A percentile compares a stretch with the other conserved stretches of the same genome.
phyloP scores from a whole-genome alignment of 2,113 vertebrate species.

The Eurystomus gularis region DNA sequence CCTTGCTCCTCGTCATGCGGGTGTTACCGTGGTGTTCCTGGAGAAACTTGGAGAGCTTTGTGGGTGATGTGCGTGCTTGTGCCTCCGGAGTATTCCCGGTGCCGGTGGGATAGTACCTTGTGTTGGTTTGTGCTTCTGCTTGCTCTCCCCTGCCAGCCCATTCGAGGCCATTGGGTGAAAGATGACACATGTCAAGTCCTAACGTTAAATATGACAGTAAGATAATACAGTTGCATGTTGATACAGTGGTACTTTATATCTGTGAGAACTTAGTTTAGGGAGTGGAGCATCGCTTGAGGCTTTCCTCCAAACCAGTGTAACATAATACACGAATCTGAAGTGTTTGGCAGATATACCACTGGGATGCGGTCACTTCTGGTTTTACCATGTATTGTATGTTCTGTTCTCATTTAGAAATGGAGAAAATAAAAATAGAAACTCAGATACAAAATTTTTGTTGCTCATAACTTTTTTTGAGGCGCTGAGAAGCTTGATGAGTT shows the following conservation, averaged over 20 bases:
- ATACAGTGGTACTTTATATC: neutral
- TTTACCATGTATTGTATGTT: neutral
- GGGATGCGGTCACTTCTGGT: neutral
- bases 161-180: neutral
- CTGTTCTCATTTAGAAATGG: neutral
- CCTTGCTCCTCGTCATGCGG: fast-evolving
- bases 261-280: neutral
- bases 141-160: neutral
- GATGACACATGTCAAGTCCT: neutral
- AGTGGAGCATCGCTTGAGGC: neutral
- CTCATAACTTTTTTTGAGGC: neutral
- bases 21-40: neutral
- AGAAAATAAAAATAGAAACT: neutral
- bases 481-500: neutral
- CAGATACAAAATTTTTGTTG: fast-evolving
- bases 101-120: neutral
- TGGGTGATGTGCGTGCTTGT: neutral
- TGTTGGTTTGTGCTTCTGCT: neutral
- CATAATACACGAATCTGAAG: neutral
- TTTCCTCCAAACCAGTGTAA: neutral
- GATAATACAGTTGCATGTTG: neutral
- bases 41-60: neutral
- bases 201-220: neutral
- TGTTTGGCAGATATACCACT: neutral
- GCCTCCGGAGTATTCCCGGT: slow-evolving; percentile 32